Conservation (phyloP, 2,797 vertebrate genomes). For the Zenarchopterus dispar region DNA sequence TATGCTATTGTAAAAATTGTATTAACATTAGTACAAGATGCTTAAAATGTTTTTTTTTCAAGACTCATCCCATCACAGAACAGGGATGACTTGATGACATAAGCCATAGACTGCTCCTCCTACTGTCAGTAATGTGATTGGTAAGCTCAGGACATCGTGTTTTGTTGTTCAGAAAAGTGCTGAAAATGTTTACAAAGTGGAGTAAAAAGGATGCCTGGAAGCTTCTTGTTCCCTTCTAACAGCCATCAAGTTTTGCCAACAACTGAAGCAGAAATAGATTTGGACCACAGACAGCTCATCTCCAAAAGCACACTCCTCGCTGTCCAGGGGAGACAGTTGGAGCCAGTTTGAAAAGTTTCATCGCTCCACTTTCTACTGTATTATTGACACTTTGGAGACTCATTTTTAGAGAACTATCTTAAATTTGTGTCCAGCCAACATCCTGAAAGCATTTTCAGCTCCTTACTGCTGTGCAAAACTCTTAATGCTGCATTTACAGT, state of each 20-base stretch:
- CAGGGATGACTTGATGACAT: constrained; percentile 39
- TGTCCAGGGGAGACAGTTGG: constrained; percentile 47
- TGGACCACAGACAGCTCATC: constrained; percentile 68
- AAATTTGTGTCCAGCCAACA: constrained; percentile 35
- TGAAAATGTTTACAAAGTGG: constrained; percentile 55
- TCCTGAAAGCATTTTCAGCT: constrained; percentile 29
- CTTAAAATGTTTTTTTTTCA: constrained; percentile 22
- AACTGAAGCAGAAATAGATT: constrained; percentile 72
- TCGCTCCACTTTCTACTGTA: constrained; percentile 46
- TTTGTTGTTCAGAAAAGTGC: constrained; percentile 54
- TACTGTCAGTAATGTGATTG: constrained; percentile 30
- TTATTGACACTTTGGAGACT: constrained; percentile 50
- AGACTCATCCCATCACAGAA: constrained; percentile 15
- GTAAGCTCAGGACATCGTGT: constrained; percentile 43
- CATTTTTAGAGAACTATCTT: constrained; percentile 26
- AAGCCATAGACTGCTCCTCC: constrained; percentile 18
- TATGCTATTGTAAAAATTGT: constrained; percentile 9
- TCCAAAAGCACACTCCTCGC: constrained; percentile 45
- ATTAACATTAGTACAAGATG: constrained; percentile 27
- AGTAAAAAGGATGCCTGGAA: constrained; percentile 57
- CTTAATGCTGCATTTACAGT: constrained; percentile 2
- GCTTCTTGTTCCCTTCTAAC: constrained; percentile 52
- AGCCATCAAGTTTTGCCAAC: constrained; percentile 49
- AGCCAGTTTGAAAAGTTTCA: constrained; percentile 61
- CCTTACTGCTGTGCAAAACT: not conserved